Base-by-base conservation (phyloP, 2,888 invertebrate species). In the Glyphotaelius pellucidus region DNA sequence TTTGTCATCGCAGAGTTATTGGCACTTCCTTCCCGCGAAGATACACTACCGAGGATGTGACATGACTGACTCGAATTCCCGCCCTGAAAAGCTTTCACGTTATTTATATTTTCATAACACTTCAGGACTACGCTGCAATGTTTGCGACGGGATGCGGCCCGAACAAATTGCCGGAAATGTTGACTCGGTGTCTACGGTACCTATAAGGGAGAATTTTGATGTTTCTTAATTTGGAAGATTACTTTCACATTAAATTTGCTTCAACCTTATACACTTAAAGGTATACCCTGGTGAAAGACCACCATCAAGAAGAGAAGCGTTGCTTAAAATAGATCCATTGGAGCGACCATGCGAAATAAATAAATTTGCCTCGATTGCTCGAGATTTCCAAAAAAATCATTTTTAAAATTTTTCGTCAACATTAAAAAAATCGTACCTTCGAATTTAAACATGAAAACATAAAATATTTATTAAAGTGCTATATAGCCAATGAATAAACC, bases 21-120 rank as follows among this genome's bases (percentile, higher is more conserved):
- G 89, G 84, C 89, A 91, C 81, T 86, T 87, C 90, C 86, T 80
- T 80, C 35, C 79, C 42, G 25, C 9, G 67, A 67, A 42, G 90
- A 86, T 85, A 84, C 32, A 87, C 86, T 85, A 42, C 81, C 85
- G 25, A 86, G 42, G 31, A 38, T 86, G 42, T 86, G 86, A 86
- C 86, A 30, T 52, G 88, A 79, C 88, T 32, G 79, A 89, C 88
- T 89, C n/a, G 79, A 32, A 38, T 12, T 25, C 47, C 32, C 35
- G 79, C 81, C 86, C 80, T 89, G 92, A 92, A 92, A 92, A 87
- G 89, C 89, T 92, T 92, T 85, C 79, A 84, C 84, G 89, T 91
- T 92, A 92, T 92, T 92, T 89, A 85, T 92, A 91, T 91, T 92
- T 92, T 92, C 91, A 85, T 89, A 92, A 86, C 89, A 89, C 90